Base-by-base conservation (phyloP, 2,888 invertebrate species). In the Agrilus biguttatus region DNA sequence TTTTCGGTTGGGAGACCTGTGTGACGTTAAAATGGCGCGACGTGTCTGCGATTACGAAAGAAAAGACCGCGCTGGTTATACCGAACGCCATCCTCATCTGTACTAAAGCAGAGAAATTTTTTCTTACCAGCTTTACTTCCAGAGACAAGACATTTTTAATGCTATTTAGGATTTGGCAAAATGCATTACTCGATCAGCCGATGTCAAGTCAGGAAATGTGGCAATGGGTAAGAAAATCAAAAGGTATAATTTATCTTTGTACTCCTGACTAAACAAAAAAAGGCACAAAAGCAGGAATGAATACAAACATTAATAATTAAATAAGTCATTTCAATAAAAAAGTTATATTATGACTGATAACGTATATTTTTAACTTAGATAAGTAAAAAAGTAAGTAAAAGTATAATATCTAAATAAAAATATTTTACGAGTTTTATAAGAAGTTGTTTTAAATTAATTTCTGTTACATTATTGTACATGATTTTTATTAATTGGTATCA, bases 141-240 rank as follows among this genome's bases (percentile, higher is more conserved):
- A 73, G 96, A 37, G 96, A 97, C 69, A 93, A 95, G 67, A 83
- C 90, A 0, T 95, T 87, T 73, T 76, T 92, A 61, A 92, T 93
- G 86, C 77, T 97, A 64, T 92, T 93, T 72, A 75, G 90, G 54
- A 79, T 95, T 53, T 96, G 95, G 93, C 93, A 95, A 73, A 92
- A 90, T 73, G 89, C 89, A 46, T 78, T 93, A 48, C 79, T 92
- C 75, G 89, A 89, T 66, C 84, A 90, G 74, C 83, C 80, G 39
- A 80, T 88, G 77, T 72, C 75, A 54, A 77, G 77, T 47, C 82
- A 83, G 60, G 87, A 90, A 68, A 77, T 89, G 67, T 89, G 89
- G 89, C 80, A 84, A 66, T 83, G 84, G 80, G 88, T 89, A 56
- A 57, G 72, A 68, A 23, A 14, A 41, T 17, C 32, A 38, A 14